Base-by-base conservation (phyloP, 2,113 vertebrate species). In the Antechinus stuartii region DNA sequence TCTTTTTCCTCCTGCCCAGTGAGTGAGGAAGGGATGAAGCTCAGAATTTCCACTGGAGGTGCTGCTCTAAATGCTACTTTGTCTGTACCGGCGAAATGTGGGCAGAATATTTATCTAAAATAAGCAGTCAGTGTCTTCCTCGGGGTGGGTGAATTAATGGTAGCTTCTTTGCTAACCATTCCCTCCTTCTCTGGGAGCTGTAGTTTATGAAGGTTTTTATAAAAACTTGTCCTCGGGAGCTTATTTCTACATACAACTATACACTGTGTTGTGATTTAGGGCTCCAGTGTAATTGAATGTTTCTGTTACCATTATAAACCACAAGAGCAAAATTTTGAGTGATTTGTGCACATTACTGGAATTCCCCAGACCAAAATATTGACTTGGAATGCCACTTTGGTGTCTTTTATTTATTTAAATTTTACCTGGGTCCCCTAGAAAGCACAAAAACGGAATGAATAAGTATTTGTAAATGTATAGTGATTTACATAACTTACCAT, bases 391-490 rank as follows among this genome's bases (percentile, higher is more conserved):
- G 94, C 25, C 94, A 1, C 0, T 94, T 96, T 84, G 26, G 53
- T 91, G 22, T 96, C 96, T 97, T 93, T 84, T 91, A 61, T 35
- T 95, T 93, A 23, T 96, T 97, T 35, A 55, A 95, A 61, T 95
- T 94, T 76, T 90, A 49, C 55, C 54, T 61, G 9, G 92, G 54
- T 92, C 47, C 53, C 61, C 14, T 56, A 35, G 95, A 95, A 95
- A 27, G 19, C 91, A 94, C 0, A 92, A 94, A n/a, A 55, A 24
- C 35, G 46, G 54, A 95, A 94, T 92, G 54, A 92, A 35, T 95
- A 89, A 91, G 76, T 14, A 42, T 97, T 97, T 97, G 46, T 46
- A 96, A 84, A 91, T 95, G 11, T 84, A 95, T 97, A 92, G 91
- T 49, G 50, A 7, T 97, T 96, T 91, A 52, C 0, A 0, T 93